Percentiles rank a stretch among this genome's conserved stretches.
phyloP scores from a whole-genome alignment of 1,140 invertebrate genomes.

The Drosophila ohnishii region DNA sequence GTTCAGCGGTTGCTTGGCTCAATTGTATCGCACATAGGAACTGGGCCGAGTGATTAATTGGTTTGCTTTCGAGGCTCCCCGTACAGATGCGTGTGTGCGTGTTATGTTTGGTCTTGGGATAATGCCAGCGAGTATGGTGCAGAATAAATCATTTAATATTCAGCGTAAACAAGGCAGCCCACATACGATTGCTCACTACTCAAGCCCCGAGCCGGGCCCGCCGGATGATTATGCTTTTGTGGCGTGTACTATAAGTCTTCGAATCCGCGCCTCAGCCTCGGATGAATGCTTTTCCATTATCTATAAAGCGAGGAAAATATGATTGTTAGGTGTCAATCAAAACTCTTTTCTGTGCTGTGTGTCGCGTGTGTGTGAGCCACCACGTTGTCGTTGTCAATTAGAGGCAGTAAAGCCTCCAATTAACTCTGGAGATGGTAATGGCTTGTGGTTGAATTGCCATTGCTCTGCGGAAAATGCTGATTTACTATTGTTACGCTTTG shows the following conservation, averaged over 20 bases:
- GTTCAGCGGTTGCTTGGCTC: constrained; percentile 46
- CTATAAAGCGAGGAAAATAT: constrained; percentile 46
- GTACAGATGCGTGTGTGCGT: background rate
- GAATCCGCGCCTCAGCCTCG: constrained; percentile 32
- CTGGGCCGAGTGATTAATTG: constrained; percentile 71
- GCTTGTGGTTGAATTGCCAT: constrained; percentile 65
- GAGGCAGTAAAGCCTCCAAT: constrained; percentile 70
- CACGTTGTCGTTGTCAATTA: constrained; percentile 68
- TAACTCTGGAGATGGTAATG: constrained; percentile 63
- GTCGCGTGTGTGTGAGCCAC: constrained; percentile 48
- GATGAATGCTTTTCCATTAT: constrained; percentile 59
- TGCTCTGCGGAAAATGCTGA: constrained; percentile 36
- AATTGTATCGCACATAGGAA: constrained; percentile 70
- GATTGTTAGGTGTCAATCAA: constrained; percentile 75
- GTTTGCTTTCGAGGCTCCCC: constrained; percentile 47
- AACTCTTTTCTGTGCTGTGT: constrained; percentile 28
- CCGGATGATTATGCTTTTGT: constrained; percentile 65
- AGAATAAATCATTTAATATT: constrained; percentile 56
- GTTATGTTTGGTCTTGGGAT: constrained; percentile 52
- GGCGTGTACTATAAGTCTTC: constrained; percentile 24
- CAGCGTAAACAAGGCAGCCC: constrained; percentile 54
- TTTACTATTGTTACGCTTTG: constrained; percentile 44
- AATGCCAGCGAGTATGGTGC: constrained; percentile 27
- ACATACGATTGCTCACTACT: constrained; percentile 51
- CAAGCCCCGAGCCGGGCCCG: constrained; percentile 19